phyloP scores from a whole-genome alignment of 2,113 vertebrate genomes.

The Haemorhous mexicanus region DNA sequence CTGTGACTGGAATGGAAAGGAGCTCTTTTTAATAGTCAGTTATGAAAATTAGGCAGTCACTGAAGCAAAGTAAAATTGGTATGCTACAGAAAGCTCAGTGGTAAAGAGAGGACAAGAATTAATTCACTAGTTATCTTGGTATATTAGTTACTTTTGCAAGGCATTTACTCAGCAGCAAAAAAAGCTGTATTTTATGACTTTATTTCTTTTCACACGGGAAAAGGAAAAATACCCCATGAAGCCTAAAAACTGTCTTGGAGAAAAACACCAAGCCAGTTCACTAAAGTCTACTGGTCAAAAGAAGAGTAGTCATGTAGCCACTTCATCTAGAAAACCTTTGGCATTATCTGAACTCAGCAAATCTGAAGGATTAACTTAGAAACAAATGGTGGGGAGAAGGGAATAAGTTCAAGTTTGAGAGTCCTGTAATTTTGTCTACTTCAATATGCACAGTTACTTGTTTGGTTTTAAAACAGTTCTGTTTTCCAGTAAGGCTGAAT shows the following conservation, averaged over 20 bases:
- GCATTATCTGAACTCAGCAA: neutral
- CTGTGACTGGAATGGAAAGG: conserved; percentile 78
- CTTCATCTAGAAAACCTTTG: neutral
- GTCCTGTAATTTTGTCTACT: neutral
- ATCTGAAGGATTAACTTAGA: neutral
- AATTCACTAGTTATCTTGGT: neutral
- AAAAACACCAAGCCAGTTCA: neutral
- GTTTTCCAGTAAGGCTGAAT: neutral
- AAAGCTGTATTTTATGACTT: neutral
- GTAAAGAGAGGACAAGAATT: neutral
- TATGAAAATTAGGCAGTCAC: neutral
- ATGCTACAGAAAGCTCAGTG: neutral
- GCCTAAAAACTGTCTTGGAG: neutral
- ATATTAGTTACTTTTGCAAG: neutral
- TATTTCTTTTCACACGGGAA: neutral
- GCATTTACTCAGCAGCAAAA: neutral
- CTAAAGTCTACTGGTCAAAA: neutral
- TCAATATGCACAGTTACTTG: neutral
- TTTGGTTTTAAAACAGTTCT: neutral
- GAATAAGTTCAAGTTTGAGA: neutral
- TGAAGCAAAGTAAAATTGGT: neutral
- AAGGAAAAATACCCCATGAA: neutral
- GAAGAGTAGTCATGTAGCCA: neutral
- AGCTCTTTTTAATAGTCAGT: neutral
- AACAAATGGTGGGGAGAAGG: neutral